Base-by-base conservation (phyloP, 2,888 invertebrate species). In the Drosophila sordidapex region DNA sequence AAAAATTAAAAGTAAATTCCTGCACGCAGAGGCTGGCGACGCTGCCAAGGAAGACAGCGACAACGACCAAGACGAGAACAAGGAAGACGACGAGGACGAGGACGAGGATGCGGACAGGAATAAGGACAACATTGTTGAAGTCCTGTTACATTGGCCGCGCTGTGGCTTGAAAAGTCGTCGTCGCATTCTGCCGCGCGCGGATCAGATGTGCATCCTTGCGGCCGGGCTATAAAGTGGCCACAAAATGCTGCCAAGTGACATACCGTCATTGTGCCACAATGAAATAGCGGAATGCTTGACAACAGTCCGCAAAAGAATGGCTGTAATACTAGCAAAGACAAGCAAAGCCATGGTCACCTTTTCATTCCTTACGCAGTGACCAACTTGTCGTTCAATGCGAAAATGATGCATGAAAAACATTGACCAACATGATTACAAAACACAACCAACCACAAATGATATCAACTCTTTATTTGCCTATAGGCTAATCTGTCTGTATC, bases 1-100 rank as follows among this genome's bases (percentile, higher is more conserved):
- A 88, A 84, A 86, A 85, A 84, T 88, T 84, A 84, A 85, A 88
- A 77, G 83, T 70, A 73, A 87, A 85, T 82, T 79, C 74, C 82
- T 61, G 72, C 76, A 64, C 71, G 81, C 43, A 35, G 51, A 64
- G 35, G 58, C 62, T 52, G 67, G 27, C 61, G n/a, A 54, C 18
- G 52, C 33, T 62, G 52, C 68, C 60, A 60, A 56, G 36, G 21
- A 63, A 29, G 51, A 35, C 36, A 35, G n/a, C 1, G 38, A 29
- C 51, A 21, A 56, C 40, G 61, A 48, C 62, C 40, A 54, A 31
- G 31, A 27, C 11, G 21, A 27, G 7, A 11, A 18, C 2, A 8
- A 29, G n/a, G 3, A 25, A 18, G 25, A 29, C 21, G 11, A 18
- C 2, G 18, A 62, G 27, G 43, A 36, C 25, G 15, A 21, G 33